phyloP scores from a whole-genome alignment of 2,888 invertebrate genomes.

The Eumacrocentrus americanus region DNA sequence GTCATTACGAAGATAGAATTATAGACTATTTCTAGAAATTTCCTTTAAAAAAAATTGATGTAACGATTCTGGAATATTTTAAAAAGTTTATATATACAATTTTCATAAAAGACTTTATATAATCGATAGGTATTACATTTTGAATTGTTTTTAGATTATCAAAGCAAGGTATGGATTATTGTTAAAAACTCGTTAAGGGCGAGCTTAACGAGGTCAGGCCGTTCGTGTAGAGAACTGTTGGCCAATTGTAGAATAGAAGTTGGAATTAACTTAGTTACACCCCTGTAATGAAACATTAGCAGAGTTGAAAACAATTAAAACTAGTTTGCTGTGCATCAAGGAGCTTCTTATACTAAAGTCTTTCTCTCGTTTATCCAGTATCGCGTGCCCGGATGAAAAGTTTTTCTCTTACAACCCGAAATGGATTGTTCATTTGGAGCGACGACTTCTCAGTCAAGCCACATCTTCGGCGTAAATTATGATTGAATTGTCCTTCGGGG shows the following conservation, averaged over 20 bases:
- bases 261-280: constrained; percentile 31
- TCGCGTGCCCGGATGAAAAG: neutral
- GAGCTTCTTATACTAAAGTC: constrained; percentile 2
- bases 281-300: constrained; percentile 28
- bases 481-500: too few relatives aligned
- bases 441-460: too few relatives aligned
- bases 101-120: too few relatives aligned
- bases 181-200: constrained; percentile 31
- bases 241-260: constrained; percentile 25
- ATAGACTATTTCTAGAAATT: too few relatives aligned
- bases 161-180: constrained; percentile 21
- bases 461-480: too few relatives aligned
- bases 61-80: too few relatives aligned
- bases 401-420: too few relatives aligned
- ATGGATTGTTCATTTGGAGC: too few relatives aligned
- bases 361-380: neutral
- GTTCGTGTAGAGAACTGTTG: constrained; percentile 9
- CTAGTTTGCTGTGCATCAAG: constrained; percentile 25
- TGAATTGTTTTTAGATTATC: neutral
- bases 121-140: too few relatives aligned
- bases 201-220: constrained; percentile 1
- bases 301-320: constrained; percentile 37
- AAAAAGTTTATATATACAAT: too few relatives aligned
- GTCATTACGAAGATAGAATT: too few relatives aligned
- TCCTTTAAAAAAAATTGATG: too few relatives aligned